These are phyloP conservation scores for Encarsia formosa DNA, from an alignment of 2,888 invertebrate genomes.

Conservation along the genomic window DNA sequence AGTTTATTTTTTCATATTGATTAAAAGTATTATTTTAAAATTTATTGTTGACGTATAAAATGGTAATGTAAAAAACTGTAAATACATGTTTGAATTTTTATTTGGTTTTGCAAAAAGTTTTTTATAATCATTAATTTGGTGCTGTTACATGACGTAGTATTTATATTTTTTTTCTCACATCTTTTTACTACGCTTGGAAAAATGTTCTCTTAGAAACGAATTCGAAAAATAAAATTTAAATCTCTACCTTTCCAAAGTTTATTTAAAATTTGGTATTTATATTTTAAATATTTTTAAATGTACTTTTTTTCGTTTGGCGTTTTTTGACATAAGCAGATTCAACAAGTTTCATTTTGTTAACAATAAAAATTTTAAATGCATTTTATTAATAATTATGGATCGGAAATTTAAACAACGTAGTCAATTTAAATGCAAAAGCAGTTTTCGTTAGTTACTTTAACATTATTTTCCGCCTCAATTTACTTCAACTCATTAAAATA, in stretches of 20 bases:
- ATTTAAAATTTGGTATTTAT: neutral
- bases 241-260: neutral
- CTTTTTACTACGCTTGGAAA: neutral
- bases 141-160: slow-evolving; percentile 11
- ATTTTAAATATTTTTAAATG: neutral
- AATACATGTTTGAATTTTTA: slow-evolving; percentile 32
- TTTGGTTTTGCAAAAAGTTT: slow-evolving; percentile 26
- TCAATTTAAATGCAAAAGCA: too few relatives aligned
- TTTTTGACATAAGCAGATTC: too few relatives aligned
- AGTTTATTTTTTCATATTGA: slow-evolving; percentile 11
- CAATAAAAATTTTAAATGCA: too few relatives aligned
- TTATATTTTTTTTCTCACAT: slow-evolving; percentile 21
- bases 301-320: too few relatives aligned
- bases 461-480: too few relatives aligned
- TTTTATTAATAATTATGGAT: too few relatives aligned
- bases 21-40: slow-evolving; percentile 29
- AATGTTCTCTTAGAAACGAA: neutral
- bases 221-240: neutral
- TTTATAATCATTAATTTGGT: slow-evolving; percentile 2
- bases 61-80: slow-evolving; percentile 42
- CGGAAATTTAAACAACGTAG: too few relatives aligned
- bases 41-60: slow-evolving; percentile 38
- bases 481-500: too few relatives aligned
- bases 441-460: too few relatives aligned
- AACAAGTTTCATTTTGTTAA: too few relatives aligned